A percentile compares a stretch with the other conserved stretches of the same genome.
Evolutionary conservation across 2,113 vertebrate species (phyloP).

Genomic region (Percina caprodes): DNA sequence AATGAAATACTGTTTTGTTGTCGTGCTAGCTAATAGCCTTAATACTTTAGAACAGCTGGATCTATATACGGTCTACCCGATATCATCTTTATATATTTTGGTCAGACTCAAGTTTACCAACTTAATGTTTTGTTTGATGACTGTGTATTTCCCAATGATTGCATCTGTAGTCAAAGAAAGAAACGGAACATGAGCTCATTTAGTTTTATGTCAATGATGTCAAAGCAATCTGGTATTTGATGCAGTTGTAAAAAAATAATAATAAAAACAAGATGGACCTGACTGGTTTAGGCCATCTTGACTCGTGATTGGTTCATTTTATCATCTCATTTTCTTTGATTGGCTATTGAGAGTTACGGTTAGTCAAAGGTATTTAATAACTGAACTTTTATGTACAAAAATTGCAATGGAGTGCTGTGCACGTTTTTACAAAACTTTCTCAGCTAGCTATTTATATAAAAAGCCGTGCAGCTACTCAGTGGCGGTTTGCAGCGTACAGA

Average conservation of each 20-base stretch:
- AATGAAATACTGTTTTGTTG: conserved; percentile 40
- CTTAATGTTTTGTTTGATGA: not conserved
- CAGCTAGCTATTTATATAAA: conserved; percentile 56
- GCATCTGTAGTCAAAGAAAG: conserved; percentile 25
- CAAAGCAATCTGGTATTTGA: conserved; percentile 10
- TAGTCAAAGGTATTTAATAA: conserved; percentile 41
- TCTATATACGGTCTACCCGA: conserved; percentile 22
- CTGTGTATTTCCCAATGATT: not conserved
- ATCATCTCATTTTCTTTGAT: conserved; percentile 54
- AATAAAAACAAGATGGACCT: conserved; percentile 43
- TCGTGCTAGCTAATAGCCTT: conserved; percentile 66
- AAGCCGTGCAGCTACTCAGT: conserved; percentile 22
- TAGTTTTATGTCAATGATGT: conserved; percentile 31
- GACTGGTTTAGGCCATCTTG: conserved; percentile 70
- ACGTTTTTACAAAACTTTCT: conserved; percentile 58
- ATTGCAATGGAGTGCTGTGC: conserved; percentile 64
- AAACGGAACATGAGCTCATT: conserved; percentile 13
- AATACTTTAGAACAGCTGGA: conserved; percentile 28
- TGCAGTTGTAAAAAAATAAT: conserved; percentile 7
- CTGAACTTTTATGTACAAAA: conserved; percentile 35
- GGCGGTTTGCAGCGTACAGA: conserved; percentile 8
- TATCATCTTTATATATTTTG: conserved; percentile 8
- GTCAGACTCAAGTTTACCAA: not conserved
- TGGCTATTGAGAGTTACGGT: conserved; percentile 34
- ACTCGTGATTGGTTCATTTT: conserved; percentile 53